Evolutionary conservation across 2,888 invertebrate species (phyloP).

Genomic region (Cosmia trapezina): DNA sequence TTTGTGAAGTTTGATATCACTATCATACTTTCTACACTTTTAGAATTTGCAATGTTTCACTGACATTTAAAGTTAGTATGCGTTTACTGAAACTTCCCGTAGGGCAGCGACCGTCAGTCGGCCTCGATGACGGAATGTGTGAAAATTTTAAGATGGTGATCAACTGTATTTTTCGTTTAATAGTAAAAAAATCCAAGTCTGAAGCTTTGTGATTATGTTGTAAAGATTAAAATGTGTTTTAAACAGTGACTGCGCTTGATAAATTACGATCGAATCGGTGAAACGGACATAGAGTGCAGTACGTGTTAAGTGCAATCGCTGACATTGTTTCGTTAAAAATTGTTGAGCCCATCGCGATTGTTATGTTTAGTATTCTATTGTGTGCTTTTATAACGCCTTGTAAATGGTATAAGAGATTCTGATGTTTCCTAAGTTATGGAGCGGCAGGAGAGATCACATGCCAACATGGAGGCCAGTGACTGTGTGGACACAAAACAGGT

Average conservation of each 20-base stretch:
- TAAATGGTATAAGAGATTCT: conserved; percentile 87
- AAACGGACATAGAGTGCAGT: conserved; percentile 77
- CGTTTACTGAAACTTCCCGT: conserved; percentile 74
- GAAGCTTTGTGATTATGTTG: conserved; percentile 72
- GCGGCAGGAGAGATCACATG: conserved; percentile 88
- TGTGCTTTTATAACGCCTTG: conserved; percentile 81
- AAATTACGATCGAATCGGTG: conserved; percentile 63
- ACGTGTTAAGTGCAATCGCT: conserved; percentile 86
- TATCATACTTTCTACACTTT: not conserved
- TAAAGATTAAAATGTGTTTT: conserved; percentile 74
- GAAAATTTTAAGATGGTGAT: conserved; percentile 89
- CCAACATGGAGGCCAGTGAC: conserved; percentile 92
- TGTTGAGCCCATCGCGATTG: conserved; percentile 86
- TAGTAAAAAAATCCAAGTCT: conserved; percentile 73
- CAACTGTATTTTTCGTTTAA: conserved; percentile 84
- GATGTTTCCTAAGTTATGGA: conserved; percentile 89
- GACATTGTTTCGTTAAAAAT: conserved; percentile 89
- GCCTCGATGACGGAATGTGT: conserved; percentile 90
- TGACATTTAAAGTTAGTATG: conserved; percentile 56
- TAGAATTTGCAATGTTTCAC: not conserved
- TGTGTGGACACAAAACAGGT: conserved; percentile 92
- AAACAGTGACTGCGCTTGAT: conserved; percentile 67
- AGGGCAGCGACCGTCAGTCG: conserved; percentile 88
- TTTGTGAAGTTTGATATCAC: too few species aligned
- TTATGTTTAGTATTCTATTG: conserved; percentile 85